phyloP scores from a whole-genome alignment of 2,888 invertebrate species.

The Hermaeophaga mercurialis region DNA sequence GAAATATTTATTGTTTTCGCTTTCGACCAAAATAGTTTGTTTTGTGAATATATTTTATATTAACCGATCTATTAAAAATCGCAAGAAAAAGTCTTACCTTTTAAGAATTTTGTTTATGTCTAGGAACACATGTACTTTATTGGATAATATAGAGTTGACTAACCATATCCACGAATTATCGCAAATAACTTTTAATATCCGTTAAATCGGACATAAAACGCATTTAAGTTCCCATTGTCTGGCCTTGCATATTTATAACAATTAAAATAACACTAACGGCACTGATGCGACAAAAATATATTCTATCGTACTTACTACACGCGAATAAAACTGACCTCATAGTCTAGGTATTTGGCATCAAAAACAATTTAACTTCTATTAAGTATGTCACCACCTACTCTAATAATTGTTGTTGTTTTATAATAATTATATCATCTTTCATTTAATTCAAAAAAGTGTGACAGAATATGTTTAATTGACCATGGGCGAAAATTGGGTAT shows the following conservation, averaged over 20 bases:
- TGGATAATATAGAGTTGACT: too few species aligned
- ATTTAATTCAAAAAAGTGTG: conserved; percentile 16
- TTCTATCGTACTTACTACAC: conserved; percentile 33
- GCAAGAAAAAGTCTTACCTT: too few species aligned
- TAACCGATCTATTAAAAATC: too few species aligned
- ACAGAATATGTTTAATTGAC: conserved; percentile 1
- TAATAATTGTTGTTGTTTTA: conserved; percentile 28
- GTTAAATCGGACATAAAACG: conserved; percentile 11
- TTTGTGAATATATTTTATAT: too few species aligned
- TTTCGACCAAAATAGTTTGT: too few species aligned
- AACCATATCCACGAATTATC: too few species aligned
- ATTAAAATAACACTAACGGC: conserved; percentile 24
- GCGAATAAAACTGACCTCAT: conserved; percentile 52
- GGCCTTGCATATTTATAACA: conserved; percentile 12
- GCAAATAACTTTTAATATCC: neutral
- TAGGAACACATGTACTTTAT: too few species aligned
- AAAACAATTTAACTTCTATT: conserved; percentile 38
- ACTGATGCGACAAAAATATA: conserved; percentile 30
- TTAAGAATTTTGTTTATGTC: too few species aligned
- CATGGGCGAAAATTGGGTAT: conserved; percentile 1
- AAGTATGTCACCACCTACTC: conserved; percentile 39
- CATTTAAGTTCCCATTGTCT: conserved; percentile 11
- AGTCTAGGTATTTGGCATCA: conserved; percentile 51
- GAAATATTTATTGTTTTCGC: too few species aligned
- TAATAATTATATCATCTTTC: conserved; percentile 23